Base-by-base conservation (phyloP, 2,888 invertebrate genomes). In the Scotopteryx bipunctaria region DNA sequence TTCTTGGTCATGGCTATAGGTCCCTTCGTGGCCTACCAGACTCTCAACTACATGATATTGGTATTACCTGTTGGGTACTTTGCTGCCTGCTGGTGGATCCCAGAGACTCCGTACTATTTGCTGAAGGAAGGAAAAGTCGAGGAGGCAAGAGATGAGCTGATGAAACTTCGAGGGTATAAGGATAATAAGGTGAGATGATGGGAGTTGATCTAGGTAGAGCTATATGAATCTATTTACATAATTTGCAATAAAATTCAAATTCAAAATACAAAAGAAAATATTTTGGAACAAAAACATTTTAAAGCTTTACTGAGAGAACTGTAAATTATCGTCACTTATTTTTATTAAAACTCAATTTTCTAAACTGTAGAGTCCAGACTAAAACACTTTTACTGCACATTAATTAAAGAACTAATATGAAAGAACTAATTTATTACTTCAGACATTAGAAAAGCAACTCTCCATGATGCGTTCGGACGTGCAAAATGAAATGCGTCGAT, bases 91-190 rank as follows among this genome's bases (percentile, higher is more conserved):
- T 73, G 81, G 49, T 91, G 91, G 78, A 91, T 93, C 68, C 93
- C 93, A 0, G 93, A 93, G 63, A 91, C 92, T 0, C 93, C 93
- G 0, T 92, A 93, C 62, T 92, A 81, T 61, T 76, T 92, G 27
- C 66, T 94, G 23, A 92, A 91, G 71, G 85, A 83, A 47, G 86
- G 87, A 0, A 76, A 81, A n/a, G 76, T 85, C 0, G 79, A 81
- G 1, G 72, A 78, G 0, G 92, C 92, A 0, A 83, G 76, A 51
- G 71, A 69, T 2, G 84, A 76, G n/a, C 59, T 92, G 15, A 66
- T 59, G 42, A 75, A 65, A 29, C 64, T 92, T 5, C 83, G 82
- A 43, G 86, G 88, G 3, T 70, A 57, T 50, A 71, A 71, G 29
- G 74, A 79, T 64, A 64, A 67, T 3, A 71, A 75, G 72, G 84